Evolutionary conservation across 2,888 invertebrate species (phyloP).

Genomic region (Melinaea marsaeus): DNA sequence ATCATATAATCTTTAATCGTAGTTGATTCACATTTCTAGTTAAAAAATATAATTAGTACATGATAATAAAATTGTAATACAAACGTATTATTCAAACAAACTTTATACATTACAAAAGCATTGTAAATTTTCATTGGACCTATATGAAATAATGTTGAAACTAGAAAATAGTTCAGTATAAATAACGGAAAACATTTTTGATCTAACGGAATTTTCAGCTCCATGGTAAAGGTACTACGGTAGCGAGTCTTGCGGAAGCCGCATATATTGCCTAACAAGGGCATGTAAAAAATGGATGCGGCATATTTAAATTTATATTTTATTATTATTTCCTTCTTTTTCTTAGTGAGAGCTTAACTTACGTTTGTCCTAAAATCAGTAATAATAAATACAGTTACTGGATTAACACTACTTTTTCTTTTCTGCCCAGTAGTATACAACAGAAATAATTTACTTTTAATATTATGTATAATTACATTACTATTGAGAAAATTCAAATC

Average conservation of each 20-base stretch:
- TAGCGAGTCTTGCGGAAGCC: slow-evolving; percentile 7
- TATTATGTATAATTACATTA: no score
- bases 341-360: no score
- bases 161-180: neutral
- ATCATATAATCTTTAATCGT: no score
- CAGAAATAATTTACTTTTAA: no score
- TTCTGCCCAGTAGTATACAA: no score
- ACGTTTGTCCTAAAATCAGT: no score
- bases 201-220: neutral
- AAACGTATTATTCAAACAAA: neutral
- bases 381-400: no score
- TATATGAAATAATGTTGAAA: neutral
- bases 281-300: neutral
- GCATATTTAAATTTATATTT: neutral
- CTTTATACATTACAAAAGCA: neutral
- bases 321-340: neutral
- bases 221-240: neutral
- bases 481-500: no score
- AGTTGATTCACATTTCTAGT: no score
- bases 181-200: neutral
- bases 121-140: neutral
- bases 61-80: neutral
- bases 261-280: slow-evolving; percentile 5
- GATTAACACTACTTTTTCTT: no score
- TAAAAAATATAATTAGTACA: no score